Evolutionary conservation across 2,113 vertebrate genomes (phyloP).

Genomic region (Myrmecobius fasciatus): DNA sequence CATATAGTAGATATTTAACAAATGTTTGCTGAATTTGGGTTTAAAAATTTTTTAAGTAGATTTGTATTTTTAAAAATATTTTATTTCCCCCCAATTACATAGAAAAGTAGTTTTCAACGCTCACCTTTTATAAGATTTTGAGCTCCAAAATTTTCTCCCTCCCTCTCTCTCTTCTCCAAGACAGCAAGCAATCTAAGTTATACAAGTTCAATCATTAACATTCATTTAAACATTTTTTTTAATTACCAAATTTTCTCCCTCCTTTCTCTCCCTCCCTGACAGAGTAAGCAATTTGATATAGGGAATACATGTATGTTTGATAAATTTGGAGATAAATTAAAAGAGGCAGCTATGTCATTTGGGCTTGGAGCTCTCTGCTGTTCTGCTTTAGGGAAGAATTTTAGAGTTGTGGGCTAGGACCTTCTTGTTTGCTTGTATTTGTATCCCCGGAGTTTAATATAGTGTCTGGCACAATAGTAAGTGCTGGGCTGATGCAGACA

Average conservation of each 20-base stretch:
- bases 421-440: not conserved
- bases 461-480: not conserved
- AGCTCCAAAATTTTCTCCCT: too few species aligned
- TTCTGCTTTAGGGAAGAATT: not conserved
- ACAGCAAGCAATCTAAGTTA: too few species aligned
- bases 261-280: not conserved
- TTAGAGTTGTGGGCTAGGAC: not conserved
- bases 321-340: not conserved
- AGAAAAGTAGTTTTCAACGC: not conserved
- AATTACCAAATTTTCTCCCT: not conserved
- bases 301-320: not conserved
- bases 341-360: not conserved
- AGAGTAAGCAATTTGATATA: not conserved
- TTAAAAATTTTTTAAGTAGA: not conserved
- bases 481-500: too few species aligned
- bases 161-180: too few species aligned
- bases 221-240: not conserved
- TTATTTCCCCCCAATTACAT: not conserved
- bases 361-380: too few species aligned
- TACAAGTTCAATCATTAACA: too few species aligned
- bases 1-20: not conserved
- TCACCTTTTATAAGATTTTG: too few species aligned
- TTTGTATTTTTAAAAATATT: not conserved
- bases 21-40: not conserved
- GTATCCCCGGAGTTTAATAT: not conserved